phyloP scores from a whole-genome alignment of 35 echinoderm and acorn worm genomes.

The Heliocidaris tuberculata region DNA sequence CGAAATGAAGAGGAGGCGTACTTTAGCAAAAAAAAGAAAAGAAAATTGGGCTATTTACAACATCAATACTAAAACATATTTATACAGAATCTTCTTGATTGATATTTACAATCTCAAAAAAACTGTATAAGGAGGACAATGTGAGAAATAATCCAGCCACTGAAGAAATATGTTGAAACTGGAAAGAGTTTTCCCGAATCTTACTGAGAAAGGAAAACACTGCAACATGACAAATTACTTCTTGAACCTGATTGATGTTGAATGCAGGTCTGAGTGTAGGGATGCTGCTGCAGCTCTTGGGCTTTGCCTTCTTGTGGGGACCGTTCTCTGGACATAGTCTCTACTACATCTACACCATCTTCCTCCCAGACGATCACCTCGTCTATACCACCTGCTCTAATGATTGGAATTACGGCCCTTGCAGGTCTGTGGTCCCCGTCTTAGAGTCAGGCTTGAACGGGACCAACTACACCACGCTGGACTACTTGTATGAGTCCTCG shows the following conservation, averaged over 20 bases:
- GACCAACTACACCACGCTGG: not conserved
- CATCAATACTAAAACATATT: no score
- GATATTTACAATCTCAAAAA: no score
- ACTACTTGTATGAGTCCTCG: not conserved
- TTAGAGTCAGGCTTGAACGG: not conserved
- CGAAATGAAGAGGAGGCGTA: no score
- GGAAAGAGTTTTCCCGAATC: no score
- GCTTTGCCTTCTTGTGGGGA: conserved; percentile 14
- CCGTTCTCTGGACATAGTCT: conserved; percentile 7
- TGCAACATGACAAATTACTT: not conserved
- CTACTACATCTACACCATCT: conserved; percentile 41
- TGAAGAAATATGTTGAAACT: no score
- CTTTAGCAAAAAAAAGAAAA: no score
- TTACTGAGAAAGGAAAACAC: no score
- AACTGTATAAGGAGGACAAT: no score
- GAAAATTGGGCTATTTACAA: no score
- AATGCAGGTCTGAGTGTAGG: conserved; percentile 27
- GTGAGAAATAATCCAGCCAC: no score
- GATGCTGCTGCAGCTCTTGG: conserved; percentile 43
- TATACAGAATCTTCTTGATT: no score
- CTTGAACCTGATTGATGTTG: not conserved
- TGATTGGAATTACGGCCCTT: not conserved
- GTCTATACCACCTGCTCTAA: conserved; percentile 10
- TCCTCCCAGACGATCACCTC: not conserved
- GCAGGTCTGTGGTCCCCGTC: not conserved